phyloP scores from a whole-genome alignment of 2,113 vertebrate species.

The Thermophis baileyi region DNA sequence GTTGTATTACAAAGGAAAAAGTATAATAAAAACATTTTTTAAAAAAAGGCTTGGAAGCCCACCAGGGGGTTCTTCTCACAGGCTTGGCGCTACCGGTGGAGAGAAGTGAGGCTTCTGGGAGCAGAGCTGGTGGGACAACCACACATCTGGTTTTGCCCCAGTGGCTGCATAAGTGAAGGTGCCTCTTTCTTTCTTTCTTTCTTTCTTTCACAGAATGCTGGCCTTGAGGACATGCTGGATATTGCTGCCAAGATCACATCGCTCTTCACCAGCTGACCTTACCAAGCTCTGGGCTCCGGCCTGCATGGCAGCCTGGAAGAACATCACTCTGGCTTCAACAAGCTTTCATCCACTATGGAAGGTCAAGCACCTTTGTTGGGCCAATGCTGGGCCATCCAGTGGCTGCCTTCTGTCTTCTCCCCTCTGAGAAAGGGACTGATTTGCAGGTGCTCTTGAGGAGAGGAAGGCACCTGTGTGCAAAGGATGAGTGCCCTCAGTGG shows the following conservation, averaged over 20 bases:
- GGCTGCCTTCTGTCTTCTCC: slow-evolving; percentile 41
- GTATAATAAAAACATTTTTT: too few relatives aligned
- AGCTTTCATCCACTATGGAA: slow-evolving; percentile 53
- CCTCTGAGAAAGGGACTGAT: slow-evolving; percentile 24
- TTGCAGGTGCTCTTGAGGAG: slow-evolving; percentile 37
- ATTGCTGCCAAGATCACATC: slow-evolving; percentile 37
- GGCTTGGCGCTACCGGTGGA: background rate
- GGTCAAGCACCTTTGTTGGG: slow-evolving; percentile 38
- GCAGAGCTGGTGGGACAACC: background rate
- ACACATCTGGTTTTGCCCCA: background rate
- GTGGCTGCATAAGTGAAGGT: slow-evolving; percentile 21
- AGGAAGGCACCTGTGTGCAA: slow-evolving; percentile 14
- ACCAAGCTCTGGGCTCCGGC: slow-evolving; percentile 1
- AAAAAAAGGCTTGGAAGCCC: background rate
- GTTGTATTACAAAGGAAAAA: too few relatives aligned
- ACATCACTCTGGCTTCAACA: slow-evolving; percentile 5
- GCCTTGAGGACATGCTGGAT: slow-evolving; percentile 42
- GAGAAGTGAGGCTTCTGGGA: too few relatives aligned
- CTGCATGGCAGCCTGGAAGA: slow-evolving; percentile 15
- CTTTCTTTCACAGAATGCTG: slow-evolving; percentile 59
- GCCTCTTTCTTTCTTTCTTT: slow-evolving; percentile 19
- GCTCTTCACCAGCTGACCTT: background rate
- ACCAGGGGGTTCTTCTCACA: background rate
- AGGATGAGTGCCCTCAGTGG: slow-evolving; percentile 75
- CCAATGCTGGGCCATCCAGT: slow-evolving; percentile 35